Evolutionary conservation across 92 coral and sea anemone species (phyloP), one percentile per base, ranked within the genome.

Genomic region (Porites rus): DNA sequence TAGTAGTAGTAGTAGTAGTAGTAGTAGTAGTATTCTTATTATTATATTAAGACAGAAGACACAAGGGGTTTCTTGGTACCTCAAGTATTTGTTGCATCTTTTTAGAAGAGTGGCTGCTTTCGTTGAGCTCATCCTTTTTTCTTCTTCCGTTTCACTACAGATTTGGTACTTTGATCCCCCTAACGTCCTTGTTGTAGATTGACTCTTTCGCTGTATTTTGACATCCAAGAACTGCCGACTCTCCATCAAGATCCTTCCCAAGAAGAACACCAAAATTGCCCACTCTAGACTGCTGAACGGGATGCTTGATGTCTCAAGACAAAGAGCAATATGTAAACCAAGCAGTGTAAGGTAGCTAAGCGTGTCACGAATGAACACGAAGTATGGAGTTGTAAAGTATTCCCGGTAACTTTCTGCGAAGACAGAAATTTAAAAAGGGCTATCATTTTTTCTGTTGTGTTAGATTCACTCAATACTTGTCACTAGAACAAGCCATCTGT

Each of bases 331-430:
- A 61, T 72, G 76, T 10, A 72, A 51, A 10, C 76, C 76, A 28
- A 70, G 54, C 7, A 70, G 54, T 10, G 75, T 52, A n/a, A 70
- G 54, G 75, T 70, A 70, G 75, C 75, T 70, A 10, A 70, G 75
- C n/a, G 75, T 70, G 56, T 70, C 75, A 9, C 75, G 75, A 70
- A 70, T 31, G 31, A 72, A 72, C 8, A 72, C 58, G 16, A 72
- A 72, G 76, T 72, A 72, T 43, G 76, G 76, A n/a, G 76, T 72
- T 16, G 76, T 72, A 19, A 72, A 72, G 76, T 72, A 72, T 72
- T 72, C 76, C 21, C 4, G 21, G 60, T 72, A 72, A 16, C 76
- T 43, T 21, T 4, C 76, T 72, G 18, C 10, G 20, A 72, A 8
- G 11, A 68, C 22, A 21, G 43, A 21, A 24, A 68, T 21, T 6